Conservation (phyloP, 1,140 invertebrate genomes). For the Mylabris phalerata region DNA sequence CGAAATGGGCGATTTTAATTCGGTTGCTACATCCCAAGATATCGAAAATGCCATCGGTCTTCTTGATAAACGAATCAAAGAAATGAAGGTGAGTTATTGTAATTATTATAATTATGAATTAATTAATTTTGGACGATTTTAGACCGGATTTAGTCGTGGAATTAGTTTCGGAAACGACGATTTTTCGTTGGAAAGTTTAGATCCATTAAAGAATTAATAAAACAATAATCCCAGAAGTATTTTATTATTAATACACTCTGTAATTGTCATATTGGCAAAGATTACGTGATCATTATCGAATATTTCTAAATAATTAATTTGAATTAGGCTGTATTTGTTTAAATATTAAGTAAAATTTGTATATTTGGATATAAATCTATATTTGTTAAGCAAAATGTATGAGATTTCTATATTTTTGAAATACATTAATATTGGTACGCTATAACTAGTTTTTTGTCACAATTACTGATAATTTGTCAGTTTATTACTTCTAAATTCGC, state of each 20-base stretch:
- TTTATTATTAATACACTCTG: background rate
- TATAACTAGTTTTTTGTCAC: constrained; percentile 10
- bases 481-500: constrained; percentile 2
- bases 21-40: constrained; percentile 47
- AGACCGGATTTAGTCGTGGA: constrained; percentile 74
- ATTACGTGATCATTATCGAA: constrained; percentile 11
- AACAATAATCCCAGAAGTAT: too few species aligned
- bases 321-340: constrained; percentile 12
- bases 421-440: constrained; percentile 22
- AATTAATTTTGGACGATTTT: constrained; percentile 32
- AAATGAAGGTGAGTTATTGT: constrained; percentile 64
- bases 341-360: constrained; percentile 1
- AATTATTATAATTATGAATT: background rate
- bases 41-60: constrained; percentile 66
- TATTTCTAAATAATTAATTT: constrained; percentile 7
- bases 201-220: constrained; percentile 56
- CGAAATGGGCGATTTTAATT: constrained; percentile 72
- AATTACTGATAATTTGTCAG: constrained; percentile 2
- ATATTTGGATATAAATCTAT: constrained; percentile 19
- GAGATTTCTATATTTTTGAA: constrained; percentile 22
- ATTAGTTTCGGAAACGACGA: constrained; percentile 73
- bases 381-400: constrained; percentile 18
- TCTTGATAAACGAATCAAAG: constrained; percentile 69
- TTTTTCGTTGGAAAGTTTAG: constrained; percentile 78
- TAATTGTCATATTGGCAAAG: constrained; percentile 24